Evolutionary conservation across 1,140 invertebrate species (phyloP).

Genomic region (Brachionus rubens): DNA sequence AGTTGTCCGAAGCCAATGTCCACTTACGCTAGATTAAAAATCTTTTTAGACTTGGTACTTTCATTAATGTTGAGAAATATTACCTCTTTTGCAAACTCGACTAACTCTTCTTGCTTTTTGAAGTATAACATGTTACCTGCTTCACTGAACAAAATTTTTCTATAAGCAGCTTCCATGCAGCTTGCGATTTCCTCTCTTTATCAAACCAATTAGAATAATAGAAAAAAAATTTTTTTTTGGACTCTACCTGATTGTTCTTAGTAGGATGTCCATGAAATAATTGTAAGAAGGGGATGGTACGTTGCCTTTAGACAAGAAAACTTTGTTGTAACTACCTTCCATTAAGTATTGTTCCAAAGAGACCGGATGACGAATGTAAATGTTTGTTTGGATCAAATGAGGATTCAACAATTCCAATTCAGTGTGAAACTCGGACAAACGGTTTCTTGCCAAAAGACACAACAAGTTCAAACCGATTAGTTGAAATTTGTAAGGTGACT

Average conservation of each 20-base stretch:
- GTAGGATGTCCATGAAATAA: conserved; percentile 91
- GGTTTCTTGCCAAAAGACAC: conserved; percentile 89
- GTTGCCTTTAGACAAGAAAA: conserved; percentile 81
- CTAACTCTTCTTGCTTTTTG: conserved; percentile 61
- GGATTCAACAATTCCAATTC: conserved; percentile 87
- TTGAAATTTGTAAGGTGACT: conserved; percentile 91
- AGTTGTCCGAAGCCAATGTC: conserved; percentile 73
- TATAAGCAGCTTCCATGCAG: conserved; percentile 93
- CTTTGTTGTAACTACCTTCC: conserved; percentile 98
- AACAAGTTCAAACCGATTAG: conserved; percentile 89
- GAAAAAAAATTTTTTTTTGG: too few species aligned
- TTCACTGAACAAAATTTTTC: conserved; percentile 79
- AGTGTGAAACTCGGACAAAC: conserved; percentile 97
- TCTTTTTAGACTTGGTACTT: too few species aligned
- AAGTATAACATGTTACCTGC: conserved; percentile 86
- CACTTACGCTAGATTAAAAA: conserved; percentile 66
- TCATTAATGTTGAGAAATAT: too few species aligned
- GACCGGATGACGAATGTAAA: conserved; percentile 89
- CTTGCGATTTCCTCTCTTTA: conserved; percentile 82
- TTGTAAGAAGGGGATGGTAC: conserved; percentile 93
- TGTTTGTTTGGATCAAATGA: conserved; percentile 81
- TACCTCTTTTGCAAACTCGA: conserved; percentile 40
- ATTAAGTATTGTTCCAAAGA: conserved; percentile 96
- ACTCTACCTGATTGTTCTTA: conserved; percentile 84
- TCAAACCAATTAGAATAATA: too few species aligned